Evolutionary conservation across 2,113 vertebrate genomes (phyloP).

Genomic region (Syrmaticus mikado): DNA sequence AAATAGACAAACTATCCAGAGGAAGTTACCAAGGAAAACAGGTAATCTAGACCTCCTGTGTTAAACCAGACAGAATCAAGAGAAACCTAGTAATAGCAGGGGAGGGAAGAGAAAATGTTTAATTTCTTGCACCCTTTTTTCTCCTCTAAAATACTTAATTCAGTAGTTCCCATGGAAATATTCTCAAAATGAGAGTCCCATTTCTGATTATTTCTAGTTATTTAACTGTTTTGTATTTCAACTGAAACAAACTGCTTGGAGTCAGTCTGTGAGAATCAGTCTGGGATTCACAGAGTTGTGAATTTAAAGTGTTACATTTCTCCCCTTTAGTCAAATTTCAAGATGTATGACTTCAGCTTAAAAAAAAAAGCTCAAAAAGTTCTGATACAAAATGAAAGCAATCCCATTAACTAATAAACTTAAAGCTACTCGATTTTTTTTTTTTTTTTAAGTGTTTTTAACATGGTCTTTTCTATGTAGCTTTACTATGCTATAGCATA

Average conservation of each 20-base stretch:
- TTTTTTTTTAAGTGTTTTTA: background rate
- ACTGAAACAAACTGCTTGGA: background rate
- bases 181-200: background rate
- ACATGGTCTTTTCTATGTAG: background rate
- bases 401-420: background rate
- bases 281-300: background rate
- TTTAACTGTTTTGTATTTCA: background rate
- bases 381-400: background rate
- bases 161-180: background rate
- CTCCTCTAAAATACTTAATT: background rate
- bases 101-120: background rate
- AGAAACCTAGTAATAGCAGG: background rate
- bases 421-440: background rate
- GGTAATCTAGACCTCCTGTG: background rate
- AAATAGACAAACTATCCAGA: background rate
- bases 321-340: background rate
- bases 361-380: background rate
- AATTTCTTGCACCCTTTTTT: background rate
- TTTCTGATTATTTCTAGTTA: background rate
- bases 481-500: background rate
- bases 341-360: background rate
- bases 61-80: background rate
- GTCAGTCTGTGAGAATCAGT: background rate
- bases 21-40: background rate
- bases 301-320: background rate